Conservation (phyloP, 2,797 vertebrate genomes). For the Manis pentadactyla region DNA sequence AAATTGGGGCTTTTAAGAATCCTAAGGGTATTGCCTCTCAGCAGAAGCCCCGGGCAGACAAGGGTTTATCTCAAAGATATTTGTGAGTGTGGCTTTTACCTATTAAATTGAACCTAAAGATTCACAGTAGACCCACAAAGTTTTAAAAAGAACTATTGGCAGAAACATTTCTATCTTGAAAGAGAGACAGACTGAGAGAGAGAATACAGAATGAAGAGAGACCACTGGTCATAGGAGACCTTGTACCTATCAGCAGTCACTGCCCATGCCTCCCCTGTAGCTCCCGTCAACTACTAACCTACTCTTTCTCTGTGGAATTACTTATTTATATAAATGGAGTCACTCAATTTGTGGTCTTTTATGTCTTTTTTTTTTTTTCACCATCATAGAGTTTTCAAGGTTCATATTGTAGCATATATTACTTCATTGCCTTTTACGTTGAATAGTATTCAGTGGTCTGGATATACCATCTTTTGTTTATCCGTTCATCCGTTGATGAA, state of each 20-base stretch:
- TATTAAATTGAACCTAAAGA: not conserved
- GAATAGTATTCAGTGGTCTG: not conserved
- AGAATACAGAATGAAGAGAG: not conserved
- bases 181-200: not conserved
- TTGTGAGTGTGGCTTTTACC: not conserved
- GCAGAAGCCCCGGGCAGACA: not conserved
- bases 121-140: not conserved
- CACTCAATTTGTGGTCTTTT: not conserved
- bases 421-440: not conserved
- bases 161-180: not conserved
- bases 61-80: not conserved
- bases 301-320: not conserved
- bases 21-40: not conserved
- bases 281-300: not conserved
- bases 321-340: not conserved
- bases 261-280: not conserved
- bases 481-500: not conserved
- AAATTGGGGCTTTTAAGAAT: not conserved
- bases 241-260: not conserved
- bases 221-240: not conserved
- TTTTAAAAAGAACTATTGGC: not conserved
- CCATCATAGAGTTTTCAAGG: not conserved
- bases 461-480: not conserved
- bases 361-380: not conserved
- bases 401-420: not conserved